Percentiles rank a stretch among this genome's conserved stretches.
Conservation (phyloP, 2,888 invertebrate genomes). For the Diabrotica balteata region DNA sequence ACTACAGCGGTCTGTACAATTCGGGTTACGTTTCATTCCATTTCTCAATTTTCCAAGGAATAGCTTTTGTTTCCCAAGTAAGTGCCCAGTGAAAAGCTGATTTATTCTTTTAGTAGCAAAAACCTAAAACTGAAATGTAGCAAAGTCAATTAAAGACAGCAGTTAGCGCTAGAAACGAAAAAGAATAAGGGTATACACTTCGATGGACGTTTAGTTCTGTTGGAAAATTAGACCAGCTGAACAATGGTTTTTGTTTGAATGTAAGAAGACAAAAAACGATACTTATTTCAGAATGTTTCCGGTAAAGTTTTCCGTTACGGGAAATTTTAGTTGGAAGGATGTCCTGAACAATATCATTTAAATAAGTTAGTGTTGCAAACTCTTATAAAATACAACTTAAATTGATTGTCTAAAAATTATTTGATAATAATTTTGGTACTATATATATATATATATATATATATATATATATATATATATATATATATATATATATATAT, state of each 20-base stretch:
- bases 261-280: neutral
- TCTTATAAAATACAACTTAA: no score
- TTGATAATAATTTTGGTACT: no score
- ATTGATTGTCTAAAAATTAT: no score
- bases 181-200: conserved; percentile 11
- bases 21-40: neutral
- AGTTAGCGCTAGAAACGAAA: conserved; percentile 18
- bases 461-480: no score
- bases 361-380: no score
- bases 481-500: no score
- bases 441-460: no score
- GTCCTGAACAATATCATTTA: no score
- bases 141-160: conserved; percentile 23
- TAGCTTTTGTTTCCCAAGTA: conserved; percentile 2
- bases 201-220: conserved; percentile 11
- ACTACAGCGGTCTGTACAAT: neutral
- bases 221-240: conserved; percentile 19
- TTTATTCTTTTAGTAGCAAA: conserved; percentile 11
- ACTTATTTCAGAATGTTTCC: no score
- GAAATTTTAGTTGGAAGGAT: no score
- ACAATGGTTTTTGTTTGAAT: conserved; percentile 7
- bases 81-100: conserved; percentile 9
- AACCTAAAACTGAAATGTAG: conserved; percentile 17
- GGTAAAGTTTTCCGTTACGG: no score
- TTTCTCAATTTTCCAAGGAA: neutral